Base-by-base conservation (phyloP, 2,113 vertebrate genomes). In the Fregetta grallaria region DNA sequence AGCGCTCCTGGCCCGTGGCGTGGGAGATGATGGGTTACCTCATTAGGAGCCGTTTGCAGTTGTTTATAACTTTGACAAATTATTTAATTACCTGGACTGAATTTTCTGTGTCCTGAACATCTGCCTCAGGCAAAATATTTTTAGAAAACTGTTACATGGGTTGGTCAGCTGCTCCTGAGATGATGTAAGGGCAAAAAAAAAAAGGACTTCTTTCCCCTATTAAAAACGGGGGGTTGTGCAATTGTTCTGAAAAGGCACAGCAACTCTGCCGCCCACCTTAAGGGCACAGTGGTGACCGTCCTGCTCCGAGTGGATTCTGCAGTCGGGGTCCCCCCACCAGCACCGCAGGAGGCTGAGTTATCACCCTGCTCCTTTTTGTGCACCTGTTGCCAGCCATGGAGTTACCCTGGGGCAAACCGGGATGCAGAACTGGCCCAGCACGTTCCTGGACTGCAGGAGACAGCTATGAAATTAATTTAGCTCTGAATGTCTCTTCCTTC, bases 1-100 rank as follows among this genome's bases (percentile, higher is more conserved):
- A 90, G 23, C 2, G 2, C 6, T 56, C 15, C 23, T 49, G 61
- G 52, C 66, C 32, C 2, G 0, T 59, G 71, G n/a, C 1, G 0
- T 38, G 30, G 36, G 34, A 86, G 13, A 7, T 72, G 53, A 72
- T 49, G 50, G 8, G 26, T 76, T 86, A n/a, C 45, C 27, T 86
- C 72, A 52, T 32, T 76, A 81, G 62, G 63, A 94, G 14, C 23
- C 7, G 2, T 29, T 77, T 83, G 40, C 71, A 52, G 34, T 76
- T 83, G 30, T 65, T 88, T 88, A 32, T 61, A 94, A 65, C 23
- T 67, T 67, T 70, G 53, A 77, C 34, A 84, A 86, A 86, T 78
- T 53, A 74, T 92, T 95, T 92, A 82, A 94, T 90, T 95, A 92
- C 8, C 42, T 9, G 2, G 26, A 44, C n/a, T 50, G 27, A 65